Percentiles rank a stretch among this genome's conserved stretches.
Evolutionary conservation across 2,888 invertebrate species (phyloP).

Genomic region (Saturnia japonica): DNA sequence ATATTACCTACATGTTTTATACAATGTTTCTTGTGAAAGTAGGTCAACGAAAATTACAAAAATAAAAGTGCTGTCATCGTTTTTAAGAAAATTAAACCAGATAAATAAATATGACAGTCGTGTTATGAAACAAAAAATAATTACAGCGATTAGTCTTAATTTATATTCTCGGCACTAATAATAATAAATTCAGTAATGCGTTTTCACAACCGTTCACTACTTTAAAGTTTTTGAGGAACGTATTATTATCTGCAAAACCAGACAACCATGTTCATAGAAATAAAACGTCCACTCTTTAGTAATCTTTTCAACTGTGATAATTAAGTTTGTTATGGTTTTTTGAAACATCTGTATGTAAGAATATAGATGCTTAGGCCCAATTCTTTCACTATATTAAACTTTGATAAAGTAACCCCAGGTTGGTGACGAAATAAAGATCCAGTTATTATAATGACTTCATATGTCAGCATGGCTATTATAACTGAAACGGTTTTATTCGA

Average conservation of each 20-base stretch:
- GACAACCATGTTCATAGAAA: too few species aligned
- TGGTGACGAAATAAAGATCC: too few species aligned
- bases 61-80: not conserved
- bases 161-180: not conserved
- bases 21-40: too few species aligned
- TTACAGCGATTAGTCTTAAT: not conserved
- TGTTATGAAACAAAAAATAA: not conserved
- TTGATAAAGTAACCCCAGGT: too few species aligned
- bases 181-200: not conserved
- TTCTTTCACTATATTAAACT: not conserved
- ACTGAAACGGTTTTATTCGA: too few species aligned
- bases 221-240: too few species aligned
- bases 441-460: too few species aligned
- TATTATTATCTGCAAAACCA: too few species aligned
- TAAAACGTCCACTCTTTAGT: too few species aligned
- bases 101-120: not conserved
- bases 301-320: too few species aligned
- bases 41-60: too few species aligned
- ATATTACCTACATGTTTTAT: too few species aligned
- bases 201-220: not conserved
- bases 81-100: not conserved
- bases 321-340: not conserved
- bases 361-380: not conserved
- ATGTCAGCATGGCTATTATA: not conserved
- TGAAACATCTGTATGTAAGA: not conserved